Base-by-base conservation (phyloP, 2,888 invertebrate genomes). In the Hirtodrosophila cameraria region DNA sequence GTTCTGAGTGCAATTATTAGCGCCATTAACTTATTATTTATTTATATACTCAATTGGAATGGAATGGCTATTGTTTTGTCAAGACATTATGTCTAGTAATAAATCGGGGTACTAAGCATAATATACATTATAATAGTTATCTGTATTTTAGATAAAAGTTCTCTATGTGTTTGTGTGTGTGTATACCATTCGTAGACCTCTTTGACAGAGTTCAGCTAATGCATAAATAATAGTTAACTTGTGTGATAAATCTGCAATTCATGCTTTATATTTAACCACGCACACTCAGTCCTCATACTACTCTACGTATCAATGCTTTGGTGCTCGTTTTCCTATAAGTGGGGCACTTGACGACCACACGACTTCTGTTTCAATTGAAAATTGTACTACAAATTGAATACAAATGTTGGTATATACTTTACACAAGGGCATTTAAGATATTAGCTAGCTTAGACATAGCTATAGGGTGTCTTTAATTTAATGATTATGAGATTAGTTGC, bases 11-110 rank as follows among this genome's bases (percentile, higher is more conserved):
- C 28, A 54, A 50, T 50, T 15, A 50, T 48, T 64, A 48, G 18
- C 38, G 23, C 48, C 27, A 36, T 59, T 31, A 35, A 23, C 45
- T 41, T 25, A 45, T 49, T 65, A 31, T 33, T 65, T 36, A 53
- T 49, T 41, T 45, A 41, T 45, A 11, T 13, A 23, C 9, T 12
- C 6, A 15, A 36, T 16, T 39, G 11, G 20, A 20, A 33, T 43
- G 30, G 39, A 59, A 66, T 43, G 30, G 39, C 52, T 59, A 66
- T 59, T 66, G 52, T 49, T 68, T 63, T 45, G 42, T 52, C 57
- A 64, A 2, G 33, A 33, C 16, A 23, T 15, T 42, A 31, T 31
- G 23, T 16, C 23, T 6, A 7, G 16, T 27, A n/a, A 18, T 18
- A 16, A 28, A 33, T 11, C n/a, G n/a, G 23, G 16, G n/a, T 11